Base-by-base conservation (phyloP, 2,888 invertebrate genomes). In the Drosophila picticornis region DNA sequence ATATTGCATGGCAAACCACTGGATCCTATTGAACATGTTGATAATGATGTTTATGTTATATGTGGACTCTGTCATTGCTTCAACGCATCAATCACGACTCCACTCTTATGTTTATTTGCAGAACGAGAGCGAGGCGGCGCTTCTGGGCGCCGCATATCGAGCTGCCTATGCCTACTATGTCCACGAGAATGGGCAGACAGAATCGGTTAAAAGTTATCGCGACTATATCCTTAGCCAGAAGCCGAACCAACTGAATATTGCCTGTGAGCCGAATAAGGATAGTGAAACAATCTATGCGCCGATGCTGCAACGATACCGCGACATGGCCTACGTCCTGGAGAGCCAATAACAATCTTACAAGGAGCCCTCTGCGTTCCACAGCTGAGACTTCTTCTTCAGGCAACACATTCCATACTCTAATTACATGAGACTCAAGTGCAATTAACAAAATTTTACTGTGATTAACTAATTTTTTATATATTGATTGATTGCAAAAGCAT, bases 71-170 rank as follows among this genome's bases (percentile, higher is more conserved):
- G 1, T 22, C 40, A 10, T 4, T 40, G n/a, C n/a, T 22, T 22
- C 43, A 11, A 22, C 43, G 5, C 1, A 43, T 43, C 1, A 11
- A 22, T 11, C 0, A 43, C 40, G 0, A 43, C 0, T 22, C 11
- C 2, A 10, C 0, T 0, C 10, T 22, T 22, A 19, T 34, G 0
- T 31, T 53, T 13, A 10, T 13, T 68, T 84, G 2, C 91, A 97
- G 94, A 96, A 97, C 88, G 95, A 95, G 48, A 95, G 96, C 0
- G 98, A 98, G 93, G 98, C 98, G 0, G 98, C 98, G 0, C 94
- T 97, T 83, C 92, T 98, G 55, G 99, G 99, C 1, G 96, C 97
- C 0, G 97, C 97, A 0, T 96, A 95, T 91, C 94, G 96, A 83
- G 96, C 96, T 2, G 96, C 96, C 89, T 94, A 95, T 81, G 95